Percentiles rank a stretch among this genome's conserved stretches.
phyloP scores from a whole-genome alignment of 2,888 invertebrate species.

The Temnothorax rugatulus region DNA sequence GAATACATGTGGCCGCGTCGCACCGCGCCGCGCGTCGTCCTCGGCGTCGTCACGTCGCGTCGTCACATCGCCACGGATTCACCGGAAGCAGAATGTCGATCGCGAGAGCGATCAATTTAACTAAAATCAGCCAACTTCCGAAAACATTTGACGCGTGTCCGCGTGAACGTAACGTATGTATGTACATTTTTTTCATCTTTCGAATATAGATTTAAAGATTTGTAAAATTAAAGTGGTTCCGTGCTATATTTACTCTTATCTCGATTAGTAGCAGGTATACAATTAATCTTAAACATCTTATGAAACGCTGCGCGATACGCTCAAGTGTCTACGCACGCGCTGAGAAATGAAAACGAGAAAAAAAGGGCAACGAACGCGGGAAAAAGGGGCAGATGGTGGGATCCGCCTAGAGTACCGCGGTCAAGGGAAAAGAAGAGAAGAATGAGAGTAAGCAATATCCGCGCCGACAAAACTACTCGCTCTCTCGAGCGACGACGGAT shows the following conservation, averaged over 20 bases:
- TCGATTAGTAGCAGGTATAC: too few species aligned
- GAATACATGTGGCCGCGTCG: constrained; percentile 22
- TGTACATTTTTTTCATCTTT: not conserved
- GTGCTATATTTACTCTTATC: too few species aligned
- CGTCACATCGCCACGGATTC: not conserved
- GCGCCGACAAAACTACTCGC: constrained; percentile 42
- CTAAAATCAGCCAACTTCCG: not conserved
- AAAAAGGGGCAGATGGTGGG: constrained; percentile 52
- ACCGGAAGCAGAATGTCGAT: constrained; percentile 23
- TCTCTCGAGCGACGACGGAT: not conserved
- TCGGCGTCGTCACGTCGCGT: constrained; percentile 15
- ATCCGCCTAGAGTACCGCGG: constrained; percentile 25
- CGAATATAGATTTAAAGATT: not conserved
- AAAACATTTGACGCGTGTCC: not conserved
- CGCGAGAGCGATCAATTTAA: not conserved
- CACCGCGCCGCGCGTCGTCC: not conserved
- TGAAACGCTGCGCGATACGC: not conserved
- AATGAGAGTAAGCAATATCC: constrained; percentile 49
- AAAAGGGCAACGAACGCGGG: constrained; percentile 32
- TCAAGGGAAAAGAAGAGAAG: constrained; percentile 34
- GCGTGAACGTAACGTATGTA: not conserved
- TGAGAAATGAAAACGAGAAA: constrained; percentile 35
- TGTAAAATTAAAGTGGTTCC: not conserved
- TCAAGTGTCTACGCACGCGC: not conserved
- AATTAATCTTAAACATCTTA: not conserved